A percentile compares a stretch with the other conserved stretches of the same genome.
Evolutionary conservation across 2,113 vertebrate species (phyloP).

Genomic region (Indicator indicator): DNA sequence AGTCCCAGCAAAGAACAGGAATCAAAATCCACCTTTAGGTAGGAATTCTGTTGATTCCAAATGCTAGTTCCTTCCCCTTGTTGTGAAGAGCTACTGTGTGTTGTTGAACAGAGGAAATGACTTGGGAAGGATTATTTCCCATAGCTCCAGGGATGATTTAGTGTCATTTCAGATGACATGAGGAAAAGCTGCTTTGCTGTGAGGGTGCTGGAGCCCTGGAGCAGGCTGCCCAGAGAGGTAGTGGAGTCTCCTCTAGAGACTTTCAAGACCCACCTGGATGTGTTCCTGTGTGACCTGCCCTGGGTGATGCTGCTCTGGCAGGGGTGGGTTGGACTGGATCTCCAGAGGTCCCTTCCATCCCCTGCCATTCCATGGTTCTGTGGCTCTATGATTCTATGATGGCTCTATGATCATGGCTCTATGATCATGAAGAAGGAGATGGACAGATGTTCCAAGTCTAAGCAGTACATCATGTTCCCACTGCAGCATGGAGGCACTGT

Average conservation of each 20-base stretch:
- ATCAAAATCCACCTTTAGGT: not conserved
- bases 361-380: no score
- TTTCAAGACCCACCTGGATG: no score
- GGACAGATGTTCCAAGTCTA: not conserved
- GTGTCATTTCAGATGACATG: not conserved
- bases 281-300: no score
- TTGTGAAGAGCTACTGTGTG: not conserved
- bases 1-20: not conserved
- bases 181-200: no score
- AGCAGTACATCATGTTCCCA: not conserved
- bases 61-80: not conserved
- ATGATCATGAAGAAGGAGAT: not conserved
- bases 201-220: no score
- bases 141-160: not conserved
- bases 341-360: no score
- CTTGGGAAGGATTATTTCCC: not conserved
- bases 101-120: not conserved
- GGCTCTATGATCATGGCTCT: no score
- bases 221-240: no score
- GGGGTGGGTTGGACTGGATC: no score
- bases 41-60: slow-evolving; percentile 9
- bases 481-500: fast-evolving
- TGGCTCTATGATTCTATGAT: no score
- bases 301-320: no score
- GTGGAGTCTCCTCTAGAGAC: no score